Evolutionary conservation across 2,113 vertebrate genomes (phyloP).

Genomic region (Upupa epops): DNA sequence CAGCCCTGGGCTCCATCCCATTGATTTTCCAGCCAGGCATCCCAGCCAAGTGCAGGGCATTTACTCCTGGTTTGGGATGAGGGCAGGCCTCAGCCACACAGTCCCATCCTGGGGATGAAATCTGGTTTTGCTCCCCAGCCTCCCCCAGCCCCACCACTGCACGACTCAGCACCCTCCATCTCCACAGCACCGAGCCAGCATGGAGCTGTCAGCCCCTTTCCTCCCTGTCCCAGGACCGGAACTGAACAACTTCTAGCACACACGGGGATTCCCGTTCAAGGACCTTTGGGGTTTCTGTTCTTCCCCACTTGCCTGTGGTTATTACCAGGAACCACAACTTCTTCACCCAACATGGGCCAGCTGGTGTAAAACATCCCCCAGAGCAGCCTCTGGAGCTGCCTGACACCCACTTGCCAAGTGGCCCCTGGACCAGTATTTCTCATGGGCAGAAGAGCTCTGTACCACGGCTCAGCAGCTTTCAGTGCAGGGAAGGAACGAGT

Average conservation of each 20-base stretch:
- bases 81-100: rapidly evolving
- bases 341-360: neutral
- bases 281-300: neutral
- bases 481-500: neutral
- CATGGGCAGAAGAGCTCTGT: neutral
- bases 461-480: neutral
- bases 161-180: neutral
- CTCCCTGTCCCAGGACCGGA: rapidly evolving
- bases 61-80: neutral
- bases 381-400: rapidly evolving
- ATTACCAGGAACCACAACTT: neutral
- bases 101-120: neutral
- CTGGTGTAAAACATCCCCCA: neutral
- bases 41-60: neutral
- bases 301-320: neutral
- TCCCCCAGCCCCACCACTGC: rapidly evolving
- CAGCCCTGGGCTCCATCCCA: neutral
- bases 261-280: neutral
- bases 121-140: neutral
- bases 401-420: rapidly evolving
- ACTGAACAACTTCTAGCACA: neutral
- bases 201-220: neutral
- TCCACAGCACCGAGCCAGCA: rapidly evolving
- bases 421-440: neutral
- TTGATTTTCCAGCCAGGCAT: neutral